Percentiles rank a stretch among this genome's conserved stretches.
These are phyloP conservation scores for Nycticorax nycticorax DNA, from an alignment of 2,113 vertebrate genomes.

Conservation along the genomic window DNA sequence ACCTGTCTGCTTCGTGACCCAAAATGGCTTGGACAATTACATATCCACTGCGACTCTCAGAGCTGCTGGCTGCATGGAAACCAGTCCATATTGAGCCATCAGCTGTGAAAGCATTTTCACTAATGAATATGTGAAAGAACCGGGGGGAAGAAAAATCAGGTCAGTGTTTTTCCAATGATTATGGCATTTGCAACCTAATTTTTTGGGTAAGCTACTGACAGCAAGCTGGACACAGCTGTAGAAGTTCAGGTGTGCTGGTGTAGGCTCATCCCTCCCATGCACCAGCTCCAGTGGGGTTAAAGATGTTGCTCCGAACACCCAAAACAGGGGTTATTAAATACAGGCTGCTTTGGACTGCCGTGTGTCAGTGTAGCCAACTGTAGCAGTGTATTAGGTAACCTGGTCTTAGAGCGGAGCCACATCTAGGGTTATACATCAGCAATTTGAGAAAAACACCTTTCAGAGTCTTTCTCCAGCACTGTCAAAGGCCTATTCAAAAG, in stretches of 20 bases:
- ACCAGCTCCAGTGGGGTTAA: neutral
- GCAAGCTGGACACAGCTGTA: neutral
- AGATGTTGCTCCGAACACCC: neutral
- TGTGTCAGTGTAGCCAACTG: neutral
- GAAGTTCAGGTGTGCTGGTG: neutral
- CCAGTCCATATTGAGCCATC: neutral
- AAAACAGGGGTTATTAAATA: neutral
- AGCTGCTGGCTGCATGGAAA: neutral
- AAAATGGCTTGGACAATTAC: neutral
- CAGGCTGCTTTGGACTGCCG: neutral
- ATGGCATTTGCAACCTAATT: neutral
- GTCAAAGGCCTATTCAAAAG: neutral
- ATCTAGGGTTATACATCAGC: neutral
- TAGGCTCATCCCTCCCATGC: neutral
- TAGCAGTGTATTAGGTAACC: neutral
- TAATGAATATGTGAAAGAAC: neutral
- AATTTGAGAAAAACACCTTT: neutral
- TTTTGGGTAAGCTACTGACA: neutral
- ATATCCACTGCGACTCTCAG: neutral
- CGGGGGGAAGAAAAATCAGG: neutral
- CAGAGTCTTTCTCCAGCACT: neutral
- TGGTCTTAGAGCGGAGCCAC: neutral
- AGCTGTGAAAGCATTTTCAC: constrained; percentile 10
- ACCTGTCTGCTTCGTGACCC: neutral
- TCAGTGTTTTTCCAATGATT: neutral